These are phyloP conservation scores for Sarcophaga rosellei DNA, from an alignment of 2,888 invertebrate species.

Conservation along the genomic window DNA sequence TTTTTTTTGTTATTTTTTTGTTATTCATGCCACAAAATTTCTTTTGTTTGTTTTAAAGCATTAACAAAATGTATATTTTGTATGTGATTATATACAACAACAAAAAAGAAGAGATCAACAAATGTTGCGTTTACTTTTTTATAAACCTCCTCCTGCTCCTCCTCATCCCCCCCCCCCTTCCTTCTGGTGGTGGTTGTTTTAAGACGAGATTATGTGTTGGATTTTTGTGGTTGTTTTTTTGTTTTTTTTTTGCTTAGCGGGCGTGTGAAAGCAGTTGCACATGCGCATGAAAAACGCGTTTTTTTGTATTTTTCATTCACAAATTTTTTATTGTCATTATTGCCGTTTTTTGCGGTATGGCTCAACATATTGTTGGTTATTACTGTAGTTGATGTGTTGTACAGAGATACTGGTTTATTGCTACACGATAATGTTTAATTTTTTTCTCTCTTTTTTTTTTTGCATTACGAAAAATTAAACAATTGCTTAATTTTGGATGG, in stretches of 20 bases:
- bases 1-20: not conserved
- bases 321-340: constrained; percentile 24
- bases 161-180: not conserved
- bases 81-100: constrained; percentile 12
- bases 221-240: constrained; percentile 12
- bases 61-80: constrained; percentile 35
- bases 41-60: constrained; percentile 22
- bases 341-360: constrained; percentile 36
- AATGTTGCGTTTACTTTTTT: not conserved
- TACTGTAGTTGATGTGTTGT: constrained; percentile 46
- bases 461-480: constrained; percentile 61
- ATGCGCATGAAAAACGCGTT: constrained; percentile 68
- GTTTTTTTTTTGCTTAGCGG: constrained; percentile 53
- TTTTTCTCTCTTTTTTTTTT: constrained; percentile 17
- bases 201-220: constrained; percentile 38
- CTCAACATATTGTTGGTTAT: constrained; percentile 56
- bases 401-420: constrained; percentile 58
- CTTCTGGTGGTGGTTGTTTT: not conserved
- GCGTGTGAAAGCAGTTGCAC: constrained; percentile 67
- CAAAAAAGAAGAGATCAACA: not conserved
- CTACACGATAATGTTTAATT: constrained; percentile 49
- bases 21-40: constrained; percentile 26
- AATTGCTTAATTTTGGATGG: constrained; percentile 65
- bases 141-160: not conserved
- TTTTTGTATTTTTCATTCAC: constrained; percentile 20